phyloP scores from a whole-genome alignment of 2,888 invertebrate genomes.

The Hoplodrina ambigua region DNA sequence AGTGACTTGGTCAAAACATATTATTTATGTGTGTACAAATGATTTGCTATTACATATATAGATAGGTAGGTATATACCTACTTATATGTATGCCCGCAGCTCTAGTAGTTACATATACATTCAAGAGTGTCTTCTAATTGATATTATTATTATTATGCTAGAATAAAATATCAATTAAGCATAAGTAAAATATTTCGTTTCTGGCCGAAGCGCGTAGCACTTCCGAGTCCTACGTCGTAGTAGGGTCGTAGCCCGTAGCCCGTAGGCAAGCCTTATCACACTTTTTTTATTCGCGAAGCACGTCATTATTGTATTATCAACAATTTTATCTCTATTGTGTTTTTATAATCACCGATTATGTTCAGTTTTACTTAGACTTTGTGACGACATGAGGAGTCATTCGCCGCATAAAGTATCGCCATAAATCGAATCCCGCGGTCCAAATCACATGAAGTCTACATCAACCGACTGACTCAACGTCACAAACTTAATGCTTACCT shows the following conservation, averaged over 20 bases:
- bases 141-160: not conserved
- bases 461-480: slow-evolving; percentile 1
- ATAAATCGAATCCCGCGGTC: not conserved
- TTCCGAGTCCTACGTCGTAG: not conserved
- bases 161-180: too few relatives aligned
- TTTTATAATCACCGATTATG: not conserved
- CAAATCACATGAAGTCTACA: slow-evolving; percentile 2
- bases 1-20: slow-evolving; percentile 18
- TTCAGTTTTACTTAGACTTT: not conserved
- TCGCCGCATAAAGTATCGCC: not conserved
- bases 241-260: not conserved
- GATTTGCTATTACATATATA: not conserved
- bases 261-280: not conserved
- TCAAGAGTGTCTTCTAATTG: not conserved
- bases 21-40: not conserved
- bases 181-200: not conserved
- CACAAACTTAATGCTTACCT: slow-evolving; percentile 4
- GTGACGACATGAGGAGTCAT: not conserved
- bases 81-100: not conserved
- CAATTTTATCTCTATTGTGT: not conserved
- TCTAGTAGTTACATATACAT: too few relatives aligned
- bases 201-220: slow-evolving; percentile 4
- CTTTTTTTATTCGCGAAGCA: not conserved
- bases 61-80: not conserved
- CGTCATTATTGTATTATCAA: too few relatives aligned